Base-by-base conservation (phyloP, 2,797 vertebrate genomes). In the Rhinella marina region DNA sequence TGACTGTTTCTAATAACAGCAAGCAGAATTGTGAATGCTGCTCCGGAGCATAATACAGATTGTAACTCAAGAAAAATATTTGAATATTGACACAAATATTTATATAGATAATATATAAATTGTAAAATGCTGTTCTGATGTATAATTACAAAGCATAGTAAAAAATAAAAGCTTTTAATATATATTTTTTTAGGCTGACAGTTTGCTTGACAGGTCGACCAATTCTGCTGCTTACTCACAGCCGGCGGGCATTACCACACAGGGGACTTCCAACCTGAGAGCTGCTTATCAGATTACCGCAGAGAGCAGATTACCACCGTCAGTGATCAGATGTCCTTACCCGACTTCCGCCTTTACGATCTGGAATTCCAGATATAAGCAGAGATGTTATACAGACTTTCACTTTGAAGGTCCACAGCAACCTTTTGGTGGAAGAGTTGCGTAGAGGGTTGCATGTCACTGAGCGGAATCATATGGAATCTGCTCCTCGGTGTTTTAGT, bases 261-360 rank as follows among this genome's bases (percentile, higher is more conserved):
- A 21, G 81, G 81, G 61, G 19, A 52, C 62, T 82, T 48, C 81
- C 62, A 83, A 50, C 27, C 19, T 27, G 48, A 70, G 7, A 82
- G 23, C 25, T 0, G 17, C 23, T 19, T 29, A 70, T 57, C 81
- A 72, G 66, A 56, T 83, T n/a, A 56, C n/a, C 3, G 1, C 77
- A 79, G 21, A 21, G 27, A 19, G n/a, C 59, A 11, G 54, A 8
- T 19, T 50, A 50, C 59, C 48, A 21, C 57, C 66, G 14, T 16
- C 7, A n/a, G 8, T 25, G 9, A 10, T 64, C 62, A 64, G 21
- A 64, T 25, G 21, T 25, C 62, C n/a, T n/a, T 16, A 27, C 10
- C n/a, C 2, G 25, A 68, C 64, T 68, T 25, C 29, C 16, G 9
- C 68, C 29, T 66, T 17, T 16, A 21, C 21, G 17, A 61, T 54